phyloP scores from a whole-genome alignment of 1,140 invertebrate species.

The Drosophila kepulauana region DNA sequence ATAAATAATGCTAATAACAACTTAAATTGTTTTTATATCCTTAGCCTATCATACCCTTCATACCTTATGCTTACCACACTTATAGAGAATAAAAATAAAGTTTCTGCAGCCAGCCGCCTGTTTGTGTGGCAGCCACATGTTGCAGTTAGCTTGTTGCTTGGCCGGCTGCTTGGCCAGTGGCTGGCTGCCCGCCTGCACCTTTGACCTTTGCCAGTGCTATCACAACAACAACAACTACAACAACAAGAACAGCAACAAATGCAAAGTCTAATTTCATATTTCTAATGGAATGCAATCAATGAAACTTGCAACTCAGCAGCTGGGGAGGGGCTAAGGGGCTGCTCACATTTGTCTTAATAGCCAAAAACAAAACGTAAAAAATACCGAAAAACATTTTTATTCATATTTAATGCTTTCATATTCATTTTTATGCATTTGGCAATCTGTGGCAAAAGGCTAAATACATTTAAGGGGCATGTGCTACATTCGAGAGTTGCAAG shows the following conservation, averaged over 20 bases:
- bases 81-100: too few relatives aligned
- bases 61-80: too few relatives aligned
- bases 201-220: constrained; percentile 64
- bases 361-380: too few relatives aligned
- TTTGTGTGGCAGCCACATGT: constrained; percentile 42
- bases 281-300: constrained; percentile 47
- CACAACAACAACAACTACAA: constrained; percentile 44
- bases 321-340: background rate
- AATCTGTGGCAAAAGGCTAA: background rate
- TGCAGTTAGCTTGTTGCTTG: constrained; percentile 18
- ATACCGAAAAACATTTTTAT: constrained; percentile 20
- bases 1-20: too few relatives aligned
- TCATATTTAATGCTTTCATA: constrained; percentile 8
- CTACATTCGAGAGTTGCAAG: too few relatives aligned
- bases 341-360: constrained; percentile 1
- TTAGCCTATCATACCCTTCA: too few relatives aligned
- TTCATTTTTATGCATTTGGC: background rate
- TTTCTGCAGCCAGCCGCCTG: constrained; percentile 8
- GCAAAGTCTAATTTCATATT: constrained; percentile 51
- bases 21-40: too few relatives aligned
- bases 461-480: background rate
- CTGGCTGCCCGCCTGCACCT: constrained; percentile 52
- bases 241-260: constrained; percentile 12
- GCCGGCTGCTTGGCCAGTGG: constrained; percentile 51
- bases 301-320: background rate